Base-by-base conservation (phyloP, 1,140 invertebrate species). In the Aphelinus atriplicis region DNA sequence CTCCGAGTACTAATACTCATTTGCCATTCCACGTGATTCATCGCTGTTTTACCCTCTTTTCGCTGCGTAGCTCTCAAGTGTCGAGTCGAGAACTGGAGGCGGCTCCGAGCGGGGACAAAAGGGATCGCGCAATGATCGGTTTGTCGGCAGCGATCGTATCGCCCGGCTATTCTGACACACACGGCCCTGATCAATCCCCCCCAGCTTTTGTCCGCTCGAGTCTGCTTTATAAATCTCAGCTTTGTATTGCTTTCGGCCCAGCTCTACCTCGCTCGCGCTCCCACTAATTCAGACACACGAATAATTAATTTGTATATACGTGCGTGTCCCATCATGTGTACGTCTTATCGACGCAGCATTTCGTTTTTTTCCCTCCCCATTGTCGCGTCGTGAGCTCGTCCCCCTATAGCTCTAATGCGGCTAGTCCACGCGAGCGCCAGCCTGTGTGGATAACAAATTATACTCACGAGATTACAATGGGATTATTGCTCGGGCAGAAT, bases 181-280 rank as follows among this genome's bases (percentile, higher is more conserved):
- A 77, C 70, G 79, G 78, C 72, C 72, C 77, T 78, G 81, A 82
- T 84, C 80, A 83, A 83, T 84, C 80, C 81, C 72, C 70, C 75
- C 64, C 72, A 76, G 82, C 82, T 83, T 82, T 81, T 83, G 82
- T 82, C 79, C 78, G 53, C 74, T 6, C 55, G 58, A 65, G 73
- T 26, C 26, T 26, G 26, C 73, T 80, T 80, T 82, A 74, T 80
- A 79, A 83, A 69, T 79, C 79, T 77, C 75, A 51, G 7, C 47
- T 42, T 62, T 43, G n/a, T 66, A 26, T 55, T 7, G 10, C 7
- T 4, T 61, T 42, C 26, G 9, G 43, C 61, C 61, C 6, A 58
- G 10, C 57, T 58, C 57, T 26, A 26, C 26, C 26, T 26, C 45
- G 9, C 43, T 3, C 46, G 47, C 47, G 62, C 43, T 46, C 47